Conservation (phyloP, 2,888 invertebrate species). For the Eupithecia subfuscata region DNA sequence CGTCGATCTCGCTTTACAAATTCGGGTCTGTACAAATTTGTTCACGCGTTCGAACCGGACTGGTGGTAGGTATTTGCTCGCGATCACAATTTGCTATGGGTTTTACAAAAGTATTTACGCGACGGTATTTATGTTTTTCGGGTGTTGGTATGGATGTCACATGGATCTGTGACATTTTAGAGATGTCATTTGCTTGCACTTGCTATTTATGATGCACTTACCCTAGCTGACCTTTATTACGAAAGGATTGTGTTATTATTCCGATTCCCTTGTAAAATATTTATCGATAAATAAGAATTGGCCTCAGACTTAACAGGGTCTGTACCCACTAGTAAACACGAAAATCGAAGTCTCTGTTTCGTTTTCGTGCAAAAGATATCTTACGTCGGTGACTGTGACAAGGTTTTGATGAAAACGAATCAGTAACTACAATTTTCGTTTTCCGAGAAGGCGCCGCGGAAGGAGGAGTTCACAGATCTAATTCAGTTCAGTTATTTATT, state of each 20-base stretch:
- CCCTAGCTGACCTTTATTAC: not conserved
- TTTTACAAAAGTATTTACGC: constrained; percentile 3
- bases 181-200: not conserved
- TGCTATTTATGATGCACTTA: not conserved
- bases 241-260: not conserved
- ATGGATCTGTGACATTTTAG: not conserved
- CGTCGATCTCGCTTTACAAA: constrained; percentile 19
- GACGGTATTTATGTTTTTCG: not conserved
- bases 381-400: too few species aligned
- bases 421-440: not conserved
- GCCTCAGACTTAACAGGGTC: not conserved
- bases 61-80: constrained; percentile 27
- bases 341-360: not conserved
- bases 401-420: not conserved
- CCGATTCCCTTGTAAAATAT: not conserved
- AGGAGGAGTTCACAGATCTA: too few species aligned
- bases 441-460: too few species aligned
- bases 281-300: not conserved
- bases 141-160: not conserved
- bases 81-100: constrained; percentile 22
- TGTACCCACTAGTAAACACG: not conserved
- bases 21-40: constrained; percentile 25
- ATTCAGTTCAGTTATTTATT: too few species aligned
- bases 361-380: too few species aligned
- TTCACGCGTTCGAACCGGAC: constrained; percentile 13